A percentile compares a stretch with the other conserved stretches of the same genome.
phyloP scores from a whole-genome alignment of 2,113 vertebrate species.

The Brachyistius frenatus region DNA sequence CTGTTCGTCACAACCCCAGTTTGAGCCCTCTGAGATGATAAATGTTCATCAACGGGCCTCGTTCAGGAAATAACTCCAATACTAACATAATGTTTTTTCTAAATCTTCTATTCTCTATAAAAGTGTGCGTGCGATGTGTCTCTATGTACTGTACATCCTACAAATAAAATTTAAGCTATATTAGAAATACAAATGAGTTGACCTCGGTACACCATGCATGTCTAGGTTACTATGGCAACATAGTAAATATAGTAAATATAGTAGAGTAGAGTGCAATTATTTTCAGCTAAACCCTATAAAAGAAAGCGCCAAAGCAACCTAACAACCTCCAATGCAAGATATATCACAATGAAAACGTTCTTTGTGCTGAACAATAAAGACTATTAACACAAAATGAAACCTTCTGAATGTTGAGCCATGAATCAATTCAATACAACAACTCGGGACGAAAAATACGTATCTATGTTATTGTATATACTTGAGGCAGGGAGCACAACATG shows the following conservation, averaged over 20 bases:
- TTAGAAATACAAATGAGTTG: conserved; percentile 44
- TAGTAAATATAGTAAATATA: conserved; percentile 23
- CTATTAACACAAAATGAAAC: conserved; percentile 48
- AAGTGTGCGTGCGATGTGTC: background rate
- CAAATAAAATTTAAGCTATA: conserved; percentile 21
- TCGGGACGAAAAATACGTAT: background rate
- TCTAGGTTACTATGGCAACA: conserved; percentile 46
- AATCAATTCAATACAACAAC: conserved; percentile 20
- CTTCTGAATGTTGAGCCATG: background rate
- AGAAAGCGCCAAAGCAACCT: conserved; percentile 10
- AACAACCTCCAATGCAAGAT: conserved; percentile 7
- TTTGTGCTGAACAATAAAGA: conserved; percentile 18
- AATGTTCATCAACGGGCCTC: conserved; percentile 5
- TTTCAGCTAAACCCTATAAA: conserved; percentile 18
- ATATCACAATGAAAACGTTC: conserved; percentile 14
- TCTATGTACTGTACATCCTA: background rate
- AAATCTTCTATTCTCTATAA: background rate
- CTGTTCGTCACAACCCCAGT: background rate
- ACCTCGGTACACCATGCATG: conserved; percentile 26
- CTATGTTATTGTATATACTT: conserved; percentile 28
- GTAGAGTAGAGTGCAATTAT: conserved; percentile 14
- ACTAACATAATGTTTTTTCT: background rate
- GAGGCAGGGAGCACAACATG: conserved; percentile 17
- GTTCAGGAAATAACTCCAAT: background rate
- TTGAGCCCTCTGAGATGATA: background rate